A percentile compares a stretch with the other conserved stretches of the same genome.
Evolutionary conservation across 2,888 invertebrate species (phyloP).

Genomic region (Drosophila picticornis): DNA sequence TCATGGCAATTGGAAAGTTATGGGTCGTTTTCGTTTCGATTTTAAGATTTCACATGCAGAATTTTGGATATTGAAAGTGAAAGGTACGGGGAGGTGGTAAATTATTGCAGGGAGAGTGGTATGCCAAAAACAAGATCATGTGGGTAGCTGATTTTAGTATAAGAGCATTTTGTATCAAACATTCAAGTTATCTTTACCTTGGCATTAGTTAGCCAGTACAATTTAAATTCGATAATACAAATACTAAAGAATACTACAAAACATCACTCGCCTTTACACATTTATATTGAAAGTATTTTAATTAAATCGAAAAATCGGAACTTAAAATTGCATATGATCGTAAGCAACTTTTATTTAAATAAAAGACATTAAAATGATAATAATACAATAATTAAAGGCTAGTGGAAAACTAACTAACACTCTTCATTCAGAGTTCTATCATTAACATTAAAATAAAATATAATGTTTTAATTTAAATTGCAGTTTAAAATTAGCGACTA

Average conservation of each 20-base stretch:
- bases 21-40: slow-evolving; percentile 38
- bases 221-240: too few species aligned
- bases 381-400: not conserved
- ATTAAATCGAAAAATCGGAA: too few species aligned
- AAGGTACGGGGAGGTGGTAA: not conserved
- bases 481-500: not conserved
- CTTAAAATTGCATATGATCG: not conserved
- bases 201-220: too few species aligned
- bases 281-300: too few species aligned
- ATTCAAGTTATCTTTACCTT: not conserved
- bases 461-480: too few species aligned
- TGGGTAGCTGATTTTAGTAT: not conserved
- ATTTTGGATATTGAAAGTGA: slow-evolving; percentile 26
- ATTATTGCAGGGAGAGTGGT: not conserved
- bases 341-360: not conserved
- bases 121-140: not conserved
- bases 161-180: not conserved
- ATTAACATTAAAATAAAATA: too few species aligned
- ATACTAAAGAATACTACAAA: too few species aligned
- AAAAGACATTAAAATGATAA: not conserved
- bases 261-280: too few species aligned
- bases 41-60: slow-evolving; percentile 48
- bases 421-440: not conserved
- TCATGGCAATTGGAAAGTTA: slow-evolving; percentile 21
- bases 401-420: not conserved